A percentile compares a stretch with the other conserved stretches of the same genome.
phyloP scores from a whole-genome alignment of 2,113 vertebrate genomes.

The Sturnus vulgaris region DNA sequence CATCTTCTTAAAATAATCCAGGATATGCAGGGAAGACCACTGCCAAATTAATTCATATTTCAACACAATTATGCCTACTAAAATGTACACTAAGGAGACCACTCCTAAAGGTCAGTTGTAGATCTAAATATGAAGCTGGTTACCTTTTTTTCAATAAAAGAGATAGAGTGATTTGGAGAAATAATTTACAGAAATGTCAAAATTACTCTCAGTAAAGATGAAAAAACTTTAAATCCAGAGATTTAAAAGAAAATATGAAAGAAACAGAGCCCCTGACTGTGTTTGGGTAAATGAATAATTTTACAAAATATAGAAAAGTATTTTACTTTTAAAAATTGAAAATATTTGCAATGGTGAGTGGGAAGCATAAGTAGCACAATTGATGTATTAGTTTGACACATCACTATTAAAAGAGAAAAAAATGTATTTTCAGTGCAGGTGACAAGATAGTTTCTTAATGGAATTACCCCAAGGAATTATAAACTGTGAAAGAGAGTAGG shows the following conservation, averaged over 20 bases:
- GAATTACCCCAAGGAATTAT: background rate
- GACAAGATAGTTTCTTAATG: background rate
- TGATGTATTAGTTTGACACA: background rate
- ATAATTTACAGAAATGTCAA: background rate
- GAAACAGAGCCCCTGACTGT: background rate
- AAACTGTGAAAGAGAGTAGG: background rate
- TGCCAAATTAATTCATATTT: constrained; percentile 46
- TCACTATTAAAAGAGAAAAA: background rate
- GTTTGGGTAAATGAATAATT: background rate
- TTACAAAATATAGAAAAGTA: background rate
- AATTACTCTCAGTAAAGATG: background rate
- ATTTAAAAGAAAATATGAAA: background rate
- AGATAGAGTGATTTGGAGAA: background rate
- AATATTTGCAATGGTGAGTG: background rate
- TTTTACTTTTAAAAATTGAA: background rate
- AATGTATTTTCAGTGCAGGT: background rate
- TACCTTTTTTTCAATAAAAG: background rate
- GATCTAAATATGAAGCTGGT: background rate
- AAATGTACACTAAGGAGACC: constrained; percentile 7
- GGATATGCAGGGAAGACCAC: background rate
- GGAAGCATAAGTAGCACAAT: background rate
- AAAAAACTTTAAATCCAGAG: background rate
- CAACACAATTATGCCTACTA: constrained; percentile 6
- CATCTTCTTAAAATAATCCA: constrained; percentile 48
- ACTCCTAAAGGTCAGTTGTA: background rate